Conservation (phyloP, 2,797 vertebrate genomes). For the Sebastes oblongus region DNA sequence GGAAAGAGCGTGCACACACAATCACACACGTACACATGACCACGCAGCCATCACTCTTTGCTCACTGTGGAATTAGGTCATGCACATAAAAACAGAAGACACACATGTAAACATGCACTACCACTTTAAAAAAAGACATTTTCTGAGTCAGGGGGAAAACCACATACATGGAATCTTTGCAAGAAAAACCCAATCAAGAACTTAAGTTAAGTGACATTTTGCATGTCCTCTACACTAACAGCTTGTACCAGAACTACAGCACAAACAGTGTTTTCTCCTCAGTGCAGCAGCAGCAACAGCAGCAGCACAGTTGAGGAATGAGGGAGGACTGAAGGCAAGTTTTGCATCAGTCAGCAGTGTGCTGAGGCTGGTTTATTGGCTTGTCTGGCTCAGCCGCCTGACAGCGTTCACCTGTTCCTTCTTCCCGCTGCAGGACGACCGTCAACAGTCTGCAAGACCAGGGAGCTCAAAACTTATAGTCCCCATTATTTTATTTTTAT, state of each 20-base stretch:
- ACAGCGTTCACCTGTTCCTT: constrained; percentile 67
- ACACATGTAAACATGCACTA: constrained; percentile 55
- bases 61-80: constrained; percentile 76
- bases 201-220: constrained; percentile 16
- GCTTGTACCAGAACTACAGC: background rate
- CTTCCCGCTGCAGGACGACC: constrained; percentile 35
- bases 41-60: constrained; percentile 63
- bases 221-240: constrained; percentile 8
- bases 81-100: constrained; percentile 65
- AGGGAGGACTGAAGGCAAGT: constrained; percentile 49
- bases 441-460: constrained; percentile 24
- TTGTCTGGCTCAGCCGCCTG: constrained; percentile 53
- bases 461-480: constrained; percentile 1
- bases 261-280: constrained; percentile 14
- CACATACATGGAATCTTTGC: constrained; percentile 29
- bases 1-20: constrained; percentile 22
- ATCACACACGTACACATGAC: constrained; percentile 43
- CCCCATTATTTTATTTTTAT: background rate
- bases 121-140: constrained; percentile 39
- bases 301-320: constrained; percentile 35
- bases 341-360: constrained; percentile 68
- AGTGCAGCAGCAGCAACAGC: constrained; percentile 5
- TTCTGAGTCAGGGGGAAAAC: constrained; percentile 38
- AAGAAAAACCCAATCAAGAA: constrained; percentile 18
- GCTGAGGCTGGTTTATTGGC: constrained; percentile 57